These are phyloP conservation scores for Leptoteleia sp. DNA, from an alignment of 1,140 invertebrate genomes.

Conservation along the genomic window DNA sequence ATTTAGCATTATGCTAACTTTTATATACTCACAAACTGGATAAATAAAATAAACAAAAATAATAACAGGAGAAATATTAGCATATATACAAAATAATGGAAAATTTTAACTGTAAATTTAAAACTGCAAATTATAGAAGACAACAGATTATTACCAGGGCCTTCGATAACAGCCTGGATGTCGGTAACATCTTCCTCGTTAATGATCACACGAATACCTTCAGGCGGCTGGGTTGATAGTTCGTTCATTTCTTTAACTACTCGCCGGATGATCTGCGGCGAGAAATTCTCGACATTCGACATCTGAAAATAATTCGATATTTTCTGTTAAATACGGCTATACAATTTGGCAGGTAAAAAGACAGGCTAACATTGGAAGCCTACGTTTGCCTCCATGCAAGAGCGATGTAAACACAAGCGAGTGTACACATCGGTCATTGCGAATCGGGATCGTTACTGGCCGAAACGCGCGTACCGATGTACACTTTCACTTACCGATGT, in stretches of 20 bases:
- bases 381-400: constrained; percentile 39
- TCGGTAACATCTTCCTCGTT: constrained; percentile 96
- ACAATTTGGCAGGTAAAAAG: too few relatives aligned
- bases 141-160: constrained; percentile 85
- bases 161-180: constrained; percentile 94
- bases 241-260: constrained; percentile 92
- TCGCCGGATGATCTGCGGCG: constrained; percentile 93
- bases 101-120: too few relatives aligned
- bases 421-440: constrained; percentile 4
- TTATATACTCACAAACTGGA: too few relatives aligned
- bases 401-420: constrained; percentile 63
- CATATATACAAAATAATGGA: too few relatives aligned
- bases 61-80: too few relatives aligned
- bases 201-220: constrained; percentile 92
- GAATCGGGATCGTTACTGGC: constrained; percentile 9
- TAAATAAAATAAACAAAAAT: too few relatives aligned
- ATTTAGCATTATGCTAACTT: too few relatives aligned
- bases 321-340: too few relatives aligned
- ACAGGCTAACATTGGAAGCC: background rate
- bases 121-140: too few relatives aligned
- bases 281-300: constrained; percentile 95
- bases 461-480: background rate
- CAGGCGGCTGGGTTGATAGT: constrained; percentile 88
- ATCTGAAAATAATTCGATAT: too few relatives aligned
- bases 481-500: constrained; percentile 73